Evolutionary conservation across 2,113 vertebrate species (phyloP), one percentile per base, ranked within the genome.

Genomic region (Paradoxurus hermaphroditus): DNA sequence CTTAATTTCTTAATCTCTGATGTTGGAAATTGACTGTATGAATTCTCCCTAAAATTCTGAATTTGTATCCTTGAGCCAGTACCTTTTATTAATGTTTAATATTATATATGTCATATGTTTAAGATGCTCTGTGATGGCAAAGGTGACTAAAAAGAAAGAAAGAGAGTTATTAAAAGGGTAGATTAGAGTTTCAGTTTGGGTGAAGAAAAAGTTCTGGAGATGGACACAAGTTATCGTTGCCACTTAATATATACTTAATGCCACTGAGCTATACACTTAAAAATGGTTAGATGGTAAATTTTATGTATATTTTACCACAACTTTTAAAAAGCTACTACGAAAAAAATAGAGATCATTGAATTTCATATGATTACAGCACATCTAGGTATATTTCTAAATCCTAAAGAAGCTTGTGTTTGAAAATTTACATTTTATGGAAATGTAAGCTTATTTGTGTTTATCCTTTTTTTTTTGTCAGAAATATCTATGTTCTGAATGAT

Each of bases 401-500:
- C 15, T n/a, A 27, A 21, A 77, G 92, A 96, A 86, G 94, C 15
- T 75, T 77, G 41, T 4, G 13, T 83, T 78, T 88, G 81, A 90
- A 92, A 75, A 41, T 96, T 90, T 68, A 84, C 15, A 49, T 82
- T 82, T 95, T 92, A 34, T 89, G 13, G 85, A 88, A 97, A 95
- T 94, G 21, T 91, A 94, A 92, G n/a, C 25, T 92, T 90, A 93
- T 90, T 59, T 90, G 65, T 88, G n/a, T 85, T 82, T 97, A 77
- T 86, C 79, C 51, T 70, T 88, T 90, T 96, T 84, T 88, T 51
- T 87, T 77, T 29, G 34, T 83, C 89, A 94, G 46, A 97, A 96
- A 96, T 97, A 95, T 86, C 82, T 97, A 1, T 97, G 90, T 95
- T 96, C 59, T 91, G 46, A 95, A 85, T 92, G 31, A 96, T 84